Percentiles rank a stretch among this genome's conserved stretches.
These are phyloP conservation scores for Caerostris extrusa DNA, from an alignment of 1,140 invertebrate species.

Conservation along the genomic window DNA sequence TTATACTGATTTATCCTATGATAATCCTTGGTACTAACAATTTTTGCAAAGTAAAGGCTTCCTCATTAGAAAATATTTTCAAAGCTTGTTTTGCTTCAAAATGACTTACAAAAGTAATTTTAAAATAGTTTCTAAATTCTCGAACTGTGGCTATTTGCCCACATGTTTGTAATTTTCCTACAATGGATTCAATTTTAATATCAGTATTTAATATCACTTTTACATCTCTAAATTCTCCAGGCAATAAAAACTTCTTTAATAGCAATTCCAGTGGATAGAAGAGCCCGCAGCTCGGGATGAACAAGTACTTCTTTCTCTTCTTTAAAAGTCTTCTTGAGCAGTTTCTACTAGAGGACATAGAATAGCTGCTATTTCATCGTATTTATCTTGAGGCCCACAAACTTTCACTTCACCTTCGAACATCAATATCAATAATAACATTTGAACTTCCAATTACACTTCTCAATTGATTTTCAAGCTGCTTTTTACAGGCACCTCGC, in stretches of 20 bases:
- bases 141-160: conserved; percentile 27
- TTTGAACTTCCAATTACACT: conserved; percentile 12
- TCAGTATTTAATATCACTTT: conserved; percentile 40
- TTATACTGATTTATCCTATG: conserved; percentile 54
- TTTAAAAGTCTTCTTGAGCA: conserved; percentile 28
- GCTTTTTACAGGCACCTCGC: conserved; percentile 1
- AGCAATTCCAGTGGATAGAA: conserved; percentile 60
- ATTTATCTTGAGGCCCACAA: not conserved
- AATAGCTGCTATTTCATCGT: not conserved
- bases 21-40: conserved; percentile 1
- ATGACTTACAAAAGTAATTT: conserved; percentile 55
- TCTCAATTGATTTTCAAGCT: conserved; percentile 67
- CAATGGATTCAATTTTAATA: not conserved
- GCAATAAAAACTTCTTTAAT: conserved; percentile 69
- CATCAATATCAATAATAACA: conserved; percentile 50
- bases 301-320: conserved; percentile 62
- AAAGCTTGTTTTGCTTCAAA: conserved; percentile 55
- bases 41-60: conserved; percentile 43
- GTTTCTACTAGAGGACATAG: conserved; percentile 26
- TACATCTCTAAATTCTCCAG: conserved; percentile 66
- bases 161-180: conserved; percentile 62
- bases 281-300: not conserved
- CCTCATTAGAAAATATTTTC: conserved; percentile 52
- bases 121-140: conserved; percentile 70
- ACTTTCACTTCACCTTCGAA: conserved; percentile 54